Percentiles rank a stretch among this genome's conserved stretches.
These are phyloP conservation scores for Pachyseris speciosa DNA, from an alignment of 64 coral and sea anemone genomes.

Conservation along the genomic window DNA sequence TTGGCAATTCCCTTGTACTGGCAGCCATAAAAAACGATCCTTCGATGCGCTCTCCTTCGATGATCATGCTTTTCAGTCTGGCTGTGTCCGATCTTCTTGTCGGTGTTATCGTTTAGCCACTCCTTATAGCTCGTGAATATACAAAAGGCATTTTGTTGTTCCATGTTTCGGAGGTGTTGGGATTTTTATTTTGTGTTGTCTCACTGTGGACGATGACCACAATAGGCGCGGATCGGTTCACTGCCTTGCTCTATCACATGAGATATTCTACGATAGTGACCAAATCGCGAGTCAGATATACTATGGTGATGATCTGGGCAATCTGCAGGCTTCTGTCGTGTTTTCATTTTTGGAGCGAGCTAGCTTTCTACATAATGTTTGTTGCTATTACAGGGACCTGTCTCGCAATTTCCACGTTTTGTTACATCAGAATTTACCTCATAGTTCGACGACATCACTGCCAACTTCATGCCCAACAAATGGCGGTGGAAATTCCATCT, in stretches of 20 bases:
- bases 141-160: background rate
- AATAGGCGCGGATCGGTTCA: background rate
- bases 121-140: background rate
- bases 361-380: background rate
- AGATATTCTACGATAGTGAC: background rate
- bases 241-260: background rate
- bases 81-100: slow-evolving; percentile 6
- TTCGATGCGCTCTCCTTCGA: background rate
- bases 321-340: background rate
- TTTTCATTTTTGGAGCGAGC: background rate
- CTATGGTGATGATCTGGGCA: background rate
- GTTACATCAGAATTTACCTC: background rate
- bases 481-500: background rate
- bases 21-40: background rate
- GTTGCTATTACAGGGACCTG: background rate
- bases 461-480: background rate
- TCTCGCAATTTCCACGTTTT: background rate
- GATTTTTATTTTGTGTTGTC: background rate
- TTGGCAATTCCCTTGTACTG: background rate
- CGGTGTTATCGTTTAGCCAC: background rate
- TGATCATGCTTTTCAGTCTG: background rate
- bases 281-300: background rate
- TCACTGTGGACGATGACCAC: background rate
- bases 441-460: background rate
- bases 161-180: background rate